Evolutionary conservation across 2,113 vertebrate genomes (phyloP).

Genomic region (Oncorhynchus kisutch): DNA sequence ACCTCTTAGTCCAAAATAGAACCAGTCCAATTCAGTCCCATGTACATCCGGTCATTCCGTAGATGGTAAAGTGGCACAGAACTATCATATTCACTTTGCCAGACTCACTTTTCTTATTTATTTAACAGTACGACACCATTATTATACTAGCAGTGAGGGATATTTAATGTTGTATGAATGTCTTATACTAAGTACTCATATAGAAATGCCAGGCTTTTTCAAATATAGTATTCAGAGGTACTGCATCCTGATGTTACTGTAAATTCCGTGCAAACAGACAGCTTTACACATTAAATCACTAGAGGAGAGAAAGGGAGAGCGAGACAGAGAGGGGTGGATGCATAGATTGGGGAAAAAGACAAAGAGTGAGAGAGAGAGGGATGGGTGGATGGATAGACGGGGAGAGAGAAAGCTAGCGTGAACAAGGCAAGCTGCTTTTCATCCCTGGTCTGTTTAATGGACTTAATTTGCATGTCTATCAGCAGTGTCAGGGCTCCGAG

Average conservation of each 20-base stretch:
- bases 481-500: not conserved
- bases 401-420: not conserved
- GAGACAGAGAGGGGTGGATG: not conserved
- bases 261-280: not conserved
- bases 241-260: not conserved
- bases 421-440: not conserved
- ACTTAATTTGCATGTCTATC: constrained; percentile 3
- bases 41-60: constrained; percentile 16
- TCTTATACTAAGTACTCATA: not conserved
- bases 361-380: too few species aligned
- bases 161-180: not conserved
- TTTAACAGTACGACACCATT: not conserved
- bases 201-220: not conserved
- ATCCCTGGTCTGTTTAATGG: too few species aligned
- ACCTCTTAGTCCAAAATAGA: constrained; percentile 18
- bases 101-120: not conserved
- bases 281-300: not conserved
- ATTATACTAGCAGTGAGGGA: not conserved
- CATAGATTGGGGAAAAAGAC: too few species aligned
- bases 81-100: not conserved
- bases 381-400: too few species aligned
- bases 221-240: not conserved
- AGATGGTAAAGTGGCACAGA: constrained; percentile 19
- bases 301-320: not conserved
- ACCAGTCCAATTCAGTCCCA: constrained; percentile 19